Conservation (phyloP, 2,888 invertebrate species). For the Acleris cristana region DNA sequence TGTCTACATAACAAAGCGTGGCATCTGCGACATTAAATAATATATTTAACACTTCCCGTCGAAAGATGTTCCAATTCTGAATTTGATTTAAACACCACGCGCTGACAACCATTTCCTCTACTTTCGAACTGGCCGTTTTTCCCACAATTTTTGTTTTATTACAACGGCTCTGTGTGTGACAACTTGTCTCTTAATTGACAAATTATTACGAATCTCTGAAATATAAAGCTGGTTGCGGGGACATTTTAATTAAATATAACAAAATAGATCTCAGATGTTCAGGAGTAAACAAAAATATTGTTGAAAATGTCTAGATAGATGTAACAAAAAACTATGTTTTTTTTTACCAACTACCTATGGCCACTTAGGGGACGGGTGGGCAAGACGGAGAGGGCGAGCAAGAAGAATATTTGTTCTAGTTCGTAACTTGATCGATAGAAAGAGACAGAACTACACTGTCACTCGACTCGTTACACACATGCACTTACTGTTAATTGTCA, state of each 20-base stretch:
- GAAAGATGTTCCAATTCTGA: conserved; percentile 81
- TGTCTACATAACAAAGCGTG: conserved; percentile 56
- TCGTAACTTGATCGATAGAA: too few species aligned
- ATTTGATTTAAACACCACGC: conserved; percentile 76
- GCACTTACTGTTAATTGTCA: too few species aligned
- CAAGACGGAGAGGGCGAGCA: too few species aligned
- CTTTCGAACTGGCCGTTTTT: conserved; percentile 59
- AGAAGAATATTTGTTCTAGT: too few species aligned
- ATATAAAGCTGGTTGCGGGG: conserved; percentile 21
- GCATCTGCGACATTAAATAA: conserved; percentile 64
- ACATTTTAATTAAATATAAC: conserved; percentile 2
- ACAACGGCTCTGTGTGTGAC: conserved; percentile 46
- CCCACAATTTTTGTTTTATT: conserved; percentile 62
- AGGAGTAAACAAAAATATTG: neutral
- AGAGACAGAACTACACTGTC: too few species aligned
- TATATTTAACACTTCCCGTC: conserved; percentile 77
- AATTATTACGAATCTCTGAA: conserved; percentile 50
- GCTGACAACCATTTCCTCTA: conserved; percentile 79
- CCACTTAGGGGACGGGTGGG: too few species aligned
- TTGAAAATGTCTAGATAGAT: neutral
- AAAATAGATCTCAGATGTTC: conserved; percentile 6
- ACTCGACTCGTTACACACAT: too few species aligned
- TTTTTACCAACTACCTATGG: too few species aligned
- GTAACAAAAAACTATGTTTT: too few species aligned
- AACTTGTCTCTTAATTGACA: conserved; percentile 53